These are phyloP conservation scores for Emydoidea blandingii DNA, from an alignment of 2,797 vertebrate genomes.

Conservation along the genomic window DNA sequence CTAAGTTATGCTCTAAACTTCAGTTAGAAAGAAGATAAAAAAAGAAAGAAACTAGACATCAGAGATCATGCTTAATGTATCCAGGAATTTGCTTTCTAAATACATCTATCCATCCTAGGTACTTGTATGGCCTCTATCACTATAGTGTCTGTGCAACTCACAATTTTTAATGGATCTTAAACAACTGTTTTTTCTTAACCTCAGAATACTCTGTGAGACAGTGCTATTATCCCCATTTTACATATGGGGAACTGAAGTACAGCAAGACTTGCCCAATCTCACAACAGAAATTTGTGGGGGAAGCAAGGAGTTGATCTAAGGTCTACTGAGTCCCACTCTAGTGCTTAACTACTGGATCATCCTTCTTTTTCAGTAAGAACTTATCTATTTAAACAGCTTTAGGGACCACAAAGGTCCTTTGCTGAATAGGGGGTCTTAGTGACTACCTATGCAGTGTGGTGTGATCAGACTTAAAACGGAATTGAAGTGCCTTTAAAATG, in stretches of 20 bases:
- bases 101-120: not conserved
- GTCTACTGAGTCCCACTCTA: not conserved
- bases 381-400: not conserved
- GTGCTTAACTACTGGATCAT: not conserved
- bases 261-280: not conserved
- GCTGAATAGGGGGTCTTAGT: not conserved
- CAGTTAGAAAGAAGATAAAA: not conserved
- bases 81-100: not conserved
- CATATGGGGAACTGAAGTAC: not conserved
- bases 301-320: not conserved
- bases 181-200: not conserved
- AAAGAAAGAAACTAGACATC: not conserved
- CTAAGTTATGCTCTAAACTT: not conserved
- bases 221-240: not conserved
- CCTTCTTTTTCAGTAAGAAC: not conserved
- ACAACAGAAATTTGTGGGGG: not conserved
- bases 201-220: not conserved
- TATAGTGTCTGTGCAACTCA: not conserved
- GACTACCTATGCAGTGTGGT: not conserved
- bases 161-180: not conserved
- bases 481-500: not conserved
- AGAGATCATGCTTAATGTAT: not conserved
- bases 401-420: not conserved
- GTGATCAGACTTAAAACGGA: not conserved
- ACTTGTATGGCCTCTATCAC: not conserved